Percentiles rank a stretch among this genome's conserved stretches.
phyloP scores from a whole-genome alignment of 2,888 invertebrate species.

The Brachyptera risi region DNA sequence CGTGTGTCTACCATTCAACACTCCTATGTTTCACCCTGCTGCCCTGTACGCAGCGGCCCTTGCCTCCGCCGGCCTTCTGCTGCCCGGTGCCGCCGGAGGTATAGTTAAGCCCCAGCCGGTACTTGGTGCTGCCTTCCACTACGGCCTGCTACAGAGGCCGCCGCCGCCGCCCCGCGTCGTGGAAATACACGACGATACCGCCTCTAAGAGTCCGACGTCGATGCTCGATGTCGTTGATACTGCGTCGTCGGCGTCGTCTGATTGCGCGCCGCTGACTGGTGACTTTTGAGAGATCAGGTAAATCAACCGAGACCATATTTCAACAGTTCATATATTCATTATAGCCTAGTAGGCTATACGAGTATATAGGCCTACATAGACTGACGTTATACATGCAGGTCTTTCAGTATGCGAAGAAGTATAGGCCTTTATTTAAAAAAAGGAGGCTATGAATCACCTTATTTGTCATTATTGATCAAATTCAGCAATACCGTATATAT shows the following conservation, averaged over 20 bases:
- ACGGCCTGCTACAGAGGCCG: conserved; percentile 14
- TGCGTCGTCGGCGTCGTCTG: conserved; percentile 27
- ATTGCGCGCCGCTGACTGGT: conserved; percentile 20
- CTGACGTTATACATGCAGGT: no score
- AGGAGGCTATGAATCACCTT: no score
- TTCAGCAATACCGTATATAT: no score
- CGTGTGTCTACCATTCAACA: conserved; percentile 25
- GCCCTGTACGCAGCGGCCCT: conserved; percentile 33
- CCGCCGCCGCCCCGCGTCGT: conserved; percentile 11
- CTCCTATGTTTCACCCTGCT: conserved; percentile 27
- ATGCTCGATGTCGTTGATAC: conserved; percentile 31
- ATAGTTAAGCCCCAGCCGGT: conserved; percentile 29
- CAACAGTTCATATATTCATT: no score
- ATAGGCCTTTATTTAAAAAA: no score
- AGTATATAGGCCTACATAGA: no score
- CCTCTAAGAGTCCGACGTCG: conserved; percentile 18
- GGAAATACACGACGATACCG: conserved; percentile 6
- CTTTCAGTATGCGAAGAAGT: no score
- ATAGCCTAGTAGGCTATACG: no score
- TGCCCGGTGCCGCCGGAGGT: conserved; percentile 22
- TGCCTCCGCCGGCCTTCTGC: conserved; percentile 31
- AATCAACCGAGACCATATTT: no score
- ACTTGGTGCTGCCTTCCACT: conserved; percentile 22
- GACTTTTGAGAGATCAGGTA: conserved; percentile 22
- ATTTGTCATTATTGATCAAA: no score